Percentiles rank a stretch among this genome's conserved stretches.
Conservation (phyloP, 2,888 invertebrate genomes). For the Lagria hirta region DNA sequence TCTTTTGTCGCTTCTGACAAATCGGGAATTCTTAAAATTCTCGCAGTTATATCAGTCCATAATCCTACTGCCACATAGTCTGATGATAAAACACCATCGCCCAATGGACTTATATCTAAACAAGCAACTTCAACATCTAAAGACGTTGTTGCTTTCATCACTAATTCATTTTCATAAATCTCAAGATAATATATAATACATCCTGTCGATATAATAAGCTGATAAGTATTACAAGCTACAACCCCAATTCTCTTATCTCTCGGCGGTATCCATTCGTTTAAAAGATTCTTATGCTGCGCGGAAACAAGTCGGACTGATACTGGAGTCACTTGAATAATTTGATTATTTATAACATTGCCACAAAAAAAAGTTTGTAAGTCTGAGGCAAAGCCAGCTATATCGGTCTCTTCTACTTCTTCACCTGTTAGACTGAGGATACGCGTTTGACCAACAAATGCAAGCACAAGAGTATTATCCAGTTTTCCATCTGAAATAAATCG, state of each 20-base stretch:
- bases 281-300: slow-evolving; percentile 64
- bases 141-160: slow-evolving; percentile 66
- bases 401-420: slow-evolving; percentile 97
- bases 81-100: slow-evolving; percentile 62
- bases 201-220: slow-evolving; percentile 84
- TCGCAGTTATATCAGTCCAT: slow-evolving; percentile 96
- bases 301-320: slow-evolving; percentile 72
- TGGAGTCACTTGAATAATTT: slow-evolving; percentile 71
- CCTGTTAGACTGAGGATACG: slow-evolving; percentile 86
- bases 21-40: slow-evolving; percentile 79
- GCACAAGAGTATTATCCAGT: slow-evolving; percentile 84
- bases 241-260: slow-evolving; percentile 80
- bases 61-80: slow-evolving; percentile 87
- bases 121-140: slow-evolving; percentile 96
- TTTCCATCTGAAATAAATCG: slow-evolving; percentile 34
- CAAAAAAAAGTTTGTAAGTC: slow-evolving; percentile 94
- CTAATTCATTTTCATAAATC: slow-evolving; percentile 65
- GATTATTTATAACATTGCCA: slow-evolving; percentile 82
- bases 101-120: slow-evolving; percentile 84
- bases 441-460: slow-evolving; percentile 97
- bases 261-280: slow-evolving; percentile 73
- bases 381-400: slow-evolving; percentile 86
- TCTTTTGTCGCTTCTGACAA: slow-evolving; percentile 83
- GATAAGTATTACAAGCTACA: slow-evolving; percentile 76
- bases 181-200: slow-evolving; percentile 82